Evolutionary conservation across 2,888 invertebrate genomes (phyloP), one percentile per base, ranked within the genome.

Genomic region (Xanthostigma xanthostigma): DNA sequence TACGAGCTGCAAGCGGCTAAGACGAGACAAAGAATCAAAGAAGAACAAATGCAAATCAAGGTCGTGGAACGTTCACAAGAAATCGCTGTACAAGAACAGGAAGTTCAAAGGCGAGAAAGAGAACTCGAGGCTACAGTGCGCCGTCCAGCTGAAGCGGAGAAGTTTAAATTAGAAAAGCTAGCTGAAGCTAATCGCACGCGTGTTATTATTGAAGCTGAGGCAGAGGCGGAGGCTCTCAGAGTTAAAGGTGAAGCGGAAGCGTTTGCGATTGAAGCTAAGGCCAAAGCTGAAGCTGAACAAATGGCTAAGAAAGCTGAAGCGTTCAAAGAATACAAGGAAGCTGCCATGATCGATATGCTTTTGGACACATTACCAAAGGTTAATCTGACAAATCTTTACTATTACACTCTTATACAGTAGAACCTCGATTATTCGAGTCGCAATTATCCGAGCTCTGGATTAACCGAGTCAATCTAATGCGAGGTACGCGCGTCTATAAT

Each of bases 241-340:
- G 80, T 93, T 52, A 83, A 85, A 54, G 91, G 90, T 41, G 88
- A 87, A 74, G 91, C 86, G 54, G 94, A 84, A 68, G 95, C 96
- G 1, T 94, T 78, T 66, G 92, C 96, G 27, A 88, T 96, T 61
- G 84, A 89, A 59, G 93, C 91, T 0, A 93, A 92, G 68, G 96
- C 95, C 1, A 87, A 81, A 56, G 96, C 96, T 2, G 96, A 97
- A 63, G 93, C 95, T 0, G 93, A 92, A 66, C 95, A 95, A 70
- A 94, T 96, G 91, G 79, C 87, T 1, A 91, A 91, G 71, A 97
- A 96, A 62, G 96, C 95, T 0, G 94, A 94, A 58, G 96, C 97
- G 12, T 96, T 88, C 84, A 88, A 86, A 62, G 93, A 95, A 62
- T 97, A 96, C 67, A 89, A 93, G 56, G 91, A 87, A 46, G 93